These are phyloP conservation scores for Vidua chalybeata DNA, from an alignment of 2,113 vertebrate species.

Conservation along the genomic window DNA sequence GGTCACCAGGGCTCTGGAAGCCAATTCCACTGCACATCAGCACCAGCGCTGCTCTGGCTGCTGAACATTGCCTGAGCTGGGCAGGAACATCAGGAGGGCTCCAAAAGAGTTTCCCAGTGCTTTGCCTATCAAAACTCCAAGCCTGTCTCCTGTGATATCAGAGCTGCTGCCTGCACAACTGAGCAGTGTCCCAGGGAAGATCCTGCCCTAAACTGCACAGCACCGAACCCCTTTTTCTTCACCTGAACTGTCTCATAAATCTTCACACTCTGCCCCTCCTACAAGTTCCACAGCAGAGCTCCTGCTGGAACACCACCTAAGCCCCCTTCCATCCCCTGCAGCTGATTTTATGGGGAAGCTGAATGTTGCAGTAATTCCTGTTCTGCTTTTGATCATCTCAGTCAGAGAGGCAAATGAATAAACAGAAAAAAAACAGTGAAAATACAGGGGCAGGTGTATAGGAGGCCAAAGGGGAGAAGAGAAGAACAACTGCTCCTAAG, in stretches of 20 bases:
- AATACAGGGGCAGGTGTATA: neutral
- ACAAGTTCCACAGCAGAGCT: neutral
- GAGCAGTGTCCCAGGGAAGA: neutral
- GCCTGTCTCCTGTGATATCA: accelerated
- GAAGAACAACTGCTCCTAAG: neutral
- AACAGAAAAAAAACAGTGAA: neutral
- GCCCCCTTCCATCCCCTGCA: neutral
- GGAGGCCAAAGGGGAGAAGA: neutral
- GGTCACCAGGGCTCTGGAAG: neutral
- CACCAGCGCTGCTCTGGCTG: neutral
- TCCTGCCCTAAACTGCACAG: neutral
- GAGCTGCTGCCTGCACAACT: neutral
- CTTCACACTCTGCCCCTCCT: neutral
- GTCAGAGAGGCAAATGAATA: neutral
- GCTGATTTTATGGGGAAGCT: neutral
- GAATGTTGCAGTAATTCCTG: accelerated
- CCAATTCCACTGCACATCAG: neutral
- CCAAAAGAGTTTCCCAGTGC: neutral
- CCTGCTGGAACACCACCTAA: neutral
- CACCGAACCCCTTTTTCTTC: neutral
- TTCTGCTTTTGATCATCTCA: neutral
- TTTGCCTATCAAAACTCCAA: neutral
- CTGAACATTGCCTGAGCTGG: neutral
- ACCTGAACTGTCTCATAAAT: too few relatives aligned
- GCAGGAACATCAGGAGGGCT: neutral